Conservation (phyloP, 2,888 invertebrate species). For the Myopa testacea region DNA sequence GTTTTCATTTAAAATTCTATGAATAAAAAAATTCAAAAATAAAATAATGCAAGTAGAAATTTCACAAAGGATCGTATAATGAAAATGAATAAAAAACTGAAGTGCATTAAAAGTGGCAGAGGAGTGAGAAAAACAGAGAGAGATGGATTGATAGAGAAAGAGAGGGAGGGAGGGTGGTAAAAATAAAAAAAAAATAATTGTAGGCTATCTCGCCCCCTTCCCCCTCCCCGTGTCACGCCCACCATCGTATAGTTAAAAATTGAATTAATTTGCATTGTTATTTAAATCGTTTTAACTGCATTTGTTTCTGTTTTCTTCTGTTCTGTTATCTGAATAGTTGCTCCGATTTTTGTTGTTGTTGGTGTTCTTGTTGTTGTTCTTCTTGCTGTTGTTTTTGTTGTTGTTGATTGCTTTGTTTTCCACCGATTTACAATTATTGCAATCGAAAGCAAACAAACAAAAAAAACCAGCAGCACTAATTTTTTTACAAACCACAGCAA, state of each 20-base stretch:
- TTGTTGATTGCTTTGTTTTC: conserved; percentile 5
- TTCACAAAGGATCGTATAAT: background rate
- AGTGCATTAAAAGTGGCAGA: background rate
- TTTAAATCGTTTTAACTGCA: background rate
- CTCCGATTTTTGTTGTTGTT: background rate
- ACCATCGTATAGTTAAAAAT: background rate
- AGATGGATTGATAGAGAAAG: too few relatives aligned
- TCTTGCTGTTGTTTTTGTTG: background rate
- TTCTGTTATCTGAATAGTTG: background rate
- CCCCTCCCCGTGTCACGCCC: too few relatives aligned
- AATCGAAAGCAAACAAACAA: conserved; percentile 18
- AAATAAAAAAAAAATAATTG: background rate
- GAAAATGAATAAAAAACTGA: background rate
- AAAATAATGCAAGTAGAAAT: background rate
- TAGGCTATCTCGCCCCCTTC: too few relatives aligned
- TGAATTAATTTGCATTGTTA: background rate
- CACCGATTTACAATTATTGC: conserved; percentile 13
- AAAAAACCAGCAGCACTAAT: conserved; percentile 20
- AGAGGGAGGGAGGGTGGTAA: background rate
- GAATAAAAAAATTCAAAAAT: conserved; percentile 9
- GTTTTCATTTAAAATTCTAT: background rate
- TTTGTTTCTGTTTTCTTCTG: background rate
- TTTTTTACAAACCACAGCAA: conserved; percentile 36
- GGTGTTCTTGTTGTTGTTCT: background rate
- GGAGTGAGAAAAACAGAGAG: background rate